Base-by-base conservation (phyloP, 2,113 vertebrate genomes). In the Tachycineta bicolor region DNA sequence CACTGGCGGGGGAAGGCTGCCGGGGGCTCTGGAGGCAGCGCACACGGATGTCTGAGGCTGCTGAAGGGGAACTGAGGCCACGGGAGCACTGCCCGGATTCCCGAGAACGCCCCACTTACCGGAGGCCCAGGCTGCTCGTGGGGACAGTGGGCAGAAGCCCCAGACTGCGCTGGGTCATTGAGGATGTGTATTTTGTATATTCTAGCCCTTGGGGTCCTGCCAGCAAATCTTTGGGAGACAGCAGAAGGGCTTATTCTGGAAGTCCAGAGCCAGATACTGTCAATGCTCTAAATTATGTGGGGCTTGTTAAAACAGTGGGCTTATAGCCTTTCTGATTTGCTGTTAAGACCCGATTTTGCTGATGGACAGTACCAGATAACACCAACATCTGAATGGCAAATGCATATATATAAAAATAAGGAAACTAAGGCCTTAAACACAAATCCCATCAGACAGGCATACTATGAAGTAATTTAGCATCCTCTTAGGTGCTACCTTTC, bases 1-100 rank as follows among this genome's bases (percentile, higher is more conserved):
- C 53, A 2, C 2, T 13, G 19, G 58, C 7, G 33, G 18, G 52
- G 41, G 13, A 24, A 18, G 50, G 62, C 67, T 53, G 90, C 41
- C 53, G 1, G 44, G 10, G 18, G 39, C 68, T 28, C 70, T 29
- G 81, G 28, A 13, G 58, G 43, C 47, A 16, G 71, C 81, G 11
- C 47, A 2, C 11, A 0, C 6, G 43, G 5, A 0, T n/a, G 73
- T 3, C 52, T 14, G 46, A 12, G 50, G 69, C 50, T 28, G 62
- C 41, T 0, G 5, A 1, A 29, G 33, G 39, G 50, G n/a, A 22
- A 2, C 1, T 22, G 22, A 12, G n/a, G 20, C 55, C 25, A 0
- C 44, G 6, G 14, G 26, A 29, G 15, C 6, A 0, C 23, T 6
- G 69, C 31, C 13, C 16, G 12, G 10, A 4, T 26, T 55, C 9